A percentile compares a stretch with the other conserved stretches of the same genome.
phyloP scores from a whole-genome alignment of 2,797 vertebrate species.

The Crax fasciolata region DNA sequence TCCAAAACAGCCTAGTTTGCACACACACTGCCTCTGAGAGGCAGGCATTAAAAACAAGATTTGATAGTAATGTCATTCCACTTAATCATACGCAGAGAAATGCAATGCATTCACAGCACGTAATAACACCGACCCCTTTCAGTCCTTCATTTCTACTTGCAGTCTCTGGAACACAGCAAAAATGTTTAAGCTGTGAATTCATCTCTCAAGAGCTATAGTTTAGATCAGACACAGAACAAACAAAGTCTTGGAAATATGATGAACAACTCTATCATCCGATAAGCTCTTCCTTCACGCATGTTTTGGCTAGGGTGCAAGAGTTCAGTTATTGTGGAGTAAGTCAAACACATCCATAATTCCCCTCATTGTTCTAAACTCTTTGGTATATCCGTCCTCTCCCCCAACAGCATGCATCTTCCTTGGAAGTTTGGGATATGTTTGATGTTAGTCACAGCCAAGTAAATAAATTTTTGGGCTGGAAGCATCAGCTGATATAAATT shows the following conservation, averaged over 20 bases:
- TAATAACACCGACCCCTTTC: not conserved
- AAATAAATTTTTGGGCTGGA: conserved; percentile 16
- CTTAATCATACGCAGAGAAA: not conserved
- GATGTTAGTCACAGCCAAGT: not conserved
- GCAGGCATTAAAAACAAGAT: not conserved
- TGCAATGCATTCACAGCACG: not conserved
- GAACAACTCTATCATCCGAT: not conserved
- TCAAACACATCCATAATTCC: not conserved
- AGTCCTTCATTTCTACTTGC: not conserved
- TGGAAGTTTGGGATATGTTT: not conserved
- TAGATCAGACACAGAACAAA: not conserved
- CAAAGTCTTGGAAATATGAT: not conserved
- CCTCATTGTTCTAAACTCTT: not conserved
- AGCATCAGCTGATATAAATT: conserved; percentile 13
- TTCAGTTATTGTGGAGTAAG: not conserved
- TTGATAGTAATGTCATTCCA: not conserved
- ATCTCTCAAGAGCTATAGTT: not conserved
- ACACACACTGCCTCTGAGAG: not conserved
- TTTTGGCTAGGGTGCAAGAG: conserved; percentile 1
- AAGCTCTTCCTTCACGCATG: conserved; percentile 7
- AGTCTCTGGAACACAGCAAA: not conserved
- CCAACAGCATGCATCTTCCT: conserved; percentile 9
- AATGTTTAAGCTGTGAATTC: not conserved
- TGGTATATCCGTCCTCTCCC: not conserved
- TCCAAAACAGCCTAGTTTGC: not conserved